Percentiles rank a stretch among this genome's conserved stretches.
phyloP scores from a whole-genome alignment of 2,888 invertebrate genomes.

The Zhuqinia jingwanae region DNA sequence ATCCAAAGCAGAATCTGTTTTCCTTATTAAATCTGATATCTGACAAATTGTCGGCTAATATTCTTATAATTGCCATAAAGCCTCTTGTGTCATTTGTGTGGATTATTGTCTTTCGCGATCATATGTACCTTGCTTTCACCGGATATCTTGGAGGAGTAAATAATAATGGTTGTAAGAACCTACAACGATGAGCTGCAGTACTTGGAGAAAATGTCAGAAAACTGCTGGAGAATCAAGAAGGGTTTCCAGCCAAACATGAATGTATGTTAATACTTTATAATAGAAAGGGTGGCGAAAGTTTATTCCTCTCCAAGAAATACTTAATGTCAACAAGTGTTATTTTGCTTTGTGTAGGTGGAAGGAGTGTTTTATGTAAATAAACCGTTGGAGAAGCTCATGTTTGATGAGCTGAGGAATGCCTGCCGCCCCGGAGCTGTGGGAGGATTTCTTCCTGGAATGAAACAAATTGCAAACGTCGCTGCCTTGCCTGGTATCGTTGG shows the following conservation, averaged over 20 bases:
- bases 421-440: constrained; percentile 95
- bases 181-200: constrained; percentile 97
- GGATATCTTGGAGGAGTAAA: neutral
- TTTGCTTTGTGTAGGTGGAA: constrained; percentile 87
- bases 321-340: neutral
- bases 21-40: too few species aligned
- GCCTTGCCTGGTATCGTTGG: constrained; percentile 98
- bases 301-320: too few species aligned
- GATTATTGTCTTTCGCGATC: too few species aligned
- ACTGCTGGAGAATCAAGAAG: constrained; percentile 97
- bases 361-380: constrained; percentile 98
- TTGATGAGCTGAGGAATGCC: constrained; percentile 96
- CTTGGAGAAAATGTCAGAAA: constrained; percentile 92
- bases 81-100: too few species aligned
- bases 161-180: constrained; percentile 90
- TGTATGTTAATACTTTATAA: constrained; percentile 83
- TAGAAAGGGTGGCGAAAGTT: too few species aligned
- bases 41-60: too few species aligned
- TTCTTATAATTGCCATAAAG: too few species aligned
- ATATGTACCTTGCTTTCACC: too few species aligned
- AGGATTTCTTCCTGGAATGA: constrained; percentile 98
- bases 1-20: too few species aligned
- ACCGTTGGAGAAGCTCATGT: constrained; percentile 95
- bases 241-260: constrained; percentile 99
- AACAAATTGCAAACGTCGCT: constrained; percentile 99